These are phyloP conservation scores for Epiblema foenella DNA, from an alignment of 2,888 invertebrate species.

Conservation along the genomic window DNA sequence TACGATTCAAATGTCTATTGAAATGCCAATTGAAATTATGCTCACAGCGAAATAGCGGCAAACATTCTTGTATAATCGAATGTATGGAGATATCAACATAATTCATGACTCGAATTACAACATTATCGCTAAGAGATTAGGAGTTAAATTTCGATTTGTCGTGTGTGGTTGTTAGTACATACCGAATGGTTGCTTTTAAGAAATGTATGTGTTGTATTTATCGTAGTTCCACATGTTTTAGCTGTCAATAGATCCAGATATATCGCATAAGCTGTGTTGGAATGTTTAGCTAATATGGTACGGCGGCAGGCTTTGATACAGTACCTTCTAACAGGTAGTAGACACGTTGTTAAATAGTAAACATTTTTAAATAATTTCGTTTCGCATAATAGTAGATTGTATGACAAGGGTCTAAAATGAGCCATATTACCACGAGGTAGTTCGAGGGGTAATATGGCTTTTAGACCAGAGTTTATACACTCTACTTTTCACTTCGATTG, in stretches of 20 bases:
- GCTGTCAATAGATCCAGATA: neutral
- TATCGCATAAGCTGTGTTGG: neutral
- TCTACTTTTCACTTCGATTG: no score
- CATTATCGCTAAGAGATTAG: neutral
- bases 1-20: conserved; percentile 25
- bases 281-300: conserved; percentile 3
- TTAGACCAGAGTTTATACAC: no score
- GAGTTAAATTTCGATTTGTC: neutral
- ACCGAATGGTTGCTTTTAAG: neutral
- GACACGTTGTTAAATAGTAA: no score
- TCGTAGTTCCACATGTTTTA: conserved; percentile 9
- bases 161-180: neutral
- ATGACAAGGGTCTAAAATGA: no score
- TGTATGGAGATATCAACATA: conserved; percentile 2
- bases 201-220: neutral
- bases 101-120: neutral
- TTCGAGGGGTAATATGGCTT: no score
- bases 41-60: conserved; percentile 3
- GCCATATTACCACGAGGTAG: no score
- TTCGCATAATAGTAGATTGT: no score
- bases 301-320: neutral
- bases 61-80: conserved; percentile 19
- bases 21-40: conserved; percentile 22
- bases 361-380: no score
- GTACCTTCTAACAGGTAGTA: neutral